Evolutionary conservation across 2,113 vertebrate species (phyloP), one percentile per base, ranked within the genome.

Genomic region (zebrafish (Danio rerio)): DNA sequence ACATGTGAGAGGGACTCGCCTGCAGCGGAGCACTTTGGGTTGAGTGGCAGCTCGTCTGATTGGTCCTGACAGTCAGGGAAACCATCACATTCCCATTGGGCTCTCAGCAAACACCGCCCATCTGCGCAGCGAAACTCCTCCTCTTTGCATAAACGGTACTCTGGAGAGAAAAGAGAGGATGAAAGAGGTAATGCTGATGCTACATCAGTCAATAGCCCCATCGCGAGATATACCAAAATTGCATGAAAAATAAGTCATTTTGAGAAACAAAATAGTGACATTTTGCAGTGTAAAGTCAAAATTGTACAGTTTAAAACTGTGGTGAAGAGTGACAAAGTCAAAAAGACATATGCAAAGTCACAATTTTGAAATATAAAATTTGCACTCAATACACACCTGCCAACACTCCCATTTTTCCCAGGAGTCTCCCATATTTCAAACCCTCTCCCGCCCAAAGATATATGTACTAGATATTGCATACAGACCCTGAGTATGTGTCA

Each of bases 11-110:
- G 56, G 49, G 52, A 52, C 89, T 87, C 86, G 83, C 95, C 96
- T 96, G 95, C 93, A 88, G 86, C 94, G 83, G 73, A 93, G 86
- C 96, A 96, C 84, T 93, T 95, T 18, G 77, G 84, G 58, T 97
- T 97, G 86, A 95, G 79, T 5, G 96, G 96, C 1, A 93, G 93
- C 85, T 97, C 96, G 82, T 97, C 95, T 58, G 95, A 97, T 87
- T 86, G 92, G 87, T 97, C 95, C 65, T 90, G 93, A 72, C 96
- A 97, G 87, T 96, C 96, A 9, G 94, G 93, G 68, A 95, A 93
- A 2, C 96, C 95, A 0, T 97, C 96, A 80, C 96, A 96, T 15
- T 96, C 95, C 95, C 96, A 96, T 11, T 95, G 95, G 16, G 85
- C 88, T 16, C 93, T 96, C 59, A 94, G 74, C 52, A 97, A 92